Base-by-base conservation (phyloP, 2,113 vertebrate species). In the Paraplagusia blochii region DNA sequence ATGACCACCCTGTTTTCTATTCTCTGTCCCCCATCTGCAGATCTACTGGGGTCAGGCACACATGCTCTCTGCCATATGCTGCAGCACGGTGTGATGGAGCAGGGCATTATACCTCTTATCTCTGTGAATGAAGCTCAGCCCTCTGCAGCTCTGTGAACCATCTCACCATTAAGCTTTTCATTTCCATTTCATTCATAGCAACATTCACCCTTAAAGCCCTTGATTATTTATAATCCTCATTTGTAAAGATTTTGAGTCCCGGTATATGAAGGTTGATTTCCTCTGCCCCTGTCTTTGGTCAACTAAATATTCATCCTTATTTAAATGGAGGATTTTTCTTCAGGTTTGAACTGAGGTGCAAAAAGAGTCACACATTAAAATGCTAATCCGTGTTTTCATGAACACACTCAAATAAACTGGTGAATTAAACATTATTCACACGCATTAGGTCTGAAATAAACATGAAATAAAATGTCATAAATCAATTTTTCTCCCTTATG, bases 121-220 rank as follows among this genome's bases (percentile, higher is more conserved):
- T 48, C 61, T 13, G 10, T 44, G 50, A 68, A 49, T 49, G 29
- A 63, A 49, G 39, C 53, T 5, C 19, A 44, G 42, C 57, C 46
- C 19, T 44, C 54, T 59, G 17, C 44, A 43, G 18, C 43, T 16
- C 35, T 18, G 19, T 40, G 60, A 64, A 18, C 66, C 61, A 56
- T 42, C 16, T 15, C 14, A 17, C 18, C 8, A 43, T 60, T 54
- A 63, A 40, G 33, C 38, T 57, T 19, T 50, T 66, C 47, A 44
- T 61, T 45, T 60, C 16, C 39, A 49, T 17, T 13, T 16, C 42
- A 46, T 57, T 62, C 57, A 58, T 47, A 58, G 58, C 29, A 11
- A 35, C 22, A 29, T 29, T 29, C 22, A 46, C 47, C 15, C 10
- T 48, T 60, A 35, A 52, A 63, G 58, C 53, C 35, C 11, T 16